These are phyloP conservation scores for Siniperca scherzeri DNA, from an alignment of 2,797 vertebrate genomes.

Conservation along the genomic window DNA sequence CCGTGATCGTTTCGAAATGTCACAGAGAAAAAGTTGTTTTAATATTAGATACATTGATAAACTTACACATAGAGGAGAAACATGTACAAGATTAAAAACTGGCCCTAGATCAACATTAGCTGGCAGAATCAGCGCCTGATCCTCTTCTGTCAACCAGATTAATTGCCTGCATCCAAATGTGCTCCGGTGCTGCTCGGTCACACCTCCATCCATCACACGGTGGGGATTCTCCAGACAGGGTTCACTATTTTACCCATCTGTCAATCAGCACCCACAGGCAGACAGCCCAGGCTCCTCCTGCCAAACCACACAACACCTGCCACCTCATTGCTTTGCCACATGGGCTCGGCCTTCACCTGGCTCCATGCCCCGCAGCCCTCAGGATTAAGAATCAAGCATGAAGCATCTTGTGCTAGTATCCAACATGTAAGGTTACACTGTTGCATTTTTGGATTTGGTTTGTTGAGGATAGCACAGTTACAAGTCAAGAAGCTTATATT, in stretches of 20 bases:
- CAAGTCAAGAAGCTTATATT: slow-evolving; percentile 3
- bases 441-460: slow-evolving; percentile 1
- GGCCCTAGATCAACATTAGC: slow-evolving; percentile 22
- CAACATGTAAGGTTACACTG: neutral
- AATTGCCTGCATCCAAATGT: slow-evolving; percentile 65
- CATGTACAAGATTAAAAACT: slow-evolving; percentile 27
- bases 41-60: neutral
- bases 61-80: neutral
- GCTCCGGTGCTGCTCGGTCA: slow-evolving; percentile 54
- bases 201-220: slow-evolving; percentile 73
- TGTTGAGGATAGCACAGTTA: neutral
- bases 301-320: slow-evolving; percentile 72
- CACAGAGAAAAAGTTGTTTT: neutral
- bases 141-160: slow-evolving; percentile 57
- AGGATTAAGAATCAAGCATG: neutral
- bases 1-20: neutral
- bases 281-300: slow-evolving; percentile 44
- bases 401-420: neutral
- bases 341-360: slow-evolving; percentile 36
- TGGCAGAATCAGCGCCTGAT: slow-evolving; percentile 29
- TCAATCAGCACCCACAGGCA: slow-evolving; percentile 73
- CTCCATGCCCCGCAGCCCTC: slow-evolving; percentile 9
- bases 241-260: slow-evolving; percentile 64
- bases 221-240: slow-evolving; percentile 64
- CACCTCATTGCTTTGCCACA: slow-evolving; percentile 45